Evolutionary conservation across 1,140 invertebrate genomes (phyloP), one percentile per base, ranked within the genome.

Genomic region (Drosophila littoralis): DNA sequence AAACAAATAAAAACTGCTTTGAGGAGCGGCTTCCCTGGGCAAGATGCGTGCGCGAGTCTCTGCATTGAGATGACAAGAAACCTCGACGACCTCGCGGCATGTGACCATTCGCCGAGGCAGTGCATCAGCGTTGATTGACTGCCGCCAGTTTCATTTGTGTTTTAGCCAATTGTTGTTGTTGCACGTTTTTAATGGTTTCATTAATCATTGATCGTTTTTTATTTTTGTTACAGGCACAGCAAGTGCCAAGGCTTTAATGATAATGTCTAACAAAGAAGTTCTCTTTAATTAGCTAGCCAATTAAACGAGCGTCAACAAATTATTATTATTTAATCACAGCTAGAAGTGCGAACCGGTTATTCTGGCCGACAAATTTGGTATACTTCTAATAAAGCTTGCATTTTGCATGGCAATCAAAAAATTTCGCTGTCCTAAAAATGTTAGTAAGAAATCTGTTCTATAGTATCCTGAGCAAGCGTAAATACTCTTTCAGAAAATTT

Each of bases 321-420:
- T 71, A 51, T 69, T 63, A 10, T 63, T 63, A 17, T 43, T 50
- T 42, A n/a, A 76, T 70, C 68, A 50, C 55, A 63, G 55, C 63
- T 60, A 68, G 46, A 42, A 68, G 35, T 60, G 8, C 15, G n/a
- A 59, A 79, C 81, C 64, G 76, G 81, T 83, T 80, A 50, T 46
- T 48, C 48, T 45, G n/a, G 55, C 38, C 15, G 36, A 35, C 8
- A 13, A 12, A 43, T 35, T 60, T 43, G 9, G n/a, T 42, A n/a
- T 28, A 10, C 51, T n/a, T 33, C 15, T 52, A 7, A 40, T 12
- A 67, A 48, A 64, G 42, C 51, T 46, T 55, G 54, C 60, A 33
- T 35, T 57, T 43, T 13, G 40, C 17, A 8, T 61, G 42, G 15
- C 32, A 5, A 35, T 33, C 45, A n/a, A 36, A 42, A 42, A 33